Percentiles rank a stretch among this genome's conserved stretches.
Conservation (phyloP, 1,140 invertebrate genomes). For the Caenorhabditis briggsae region DNA sequence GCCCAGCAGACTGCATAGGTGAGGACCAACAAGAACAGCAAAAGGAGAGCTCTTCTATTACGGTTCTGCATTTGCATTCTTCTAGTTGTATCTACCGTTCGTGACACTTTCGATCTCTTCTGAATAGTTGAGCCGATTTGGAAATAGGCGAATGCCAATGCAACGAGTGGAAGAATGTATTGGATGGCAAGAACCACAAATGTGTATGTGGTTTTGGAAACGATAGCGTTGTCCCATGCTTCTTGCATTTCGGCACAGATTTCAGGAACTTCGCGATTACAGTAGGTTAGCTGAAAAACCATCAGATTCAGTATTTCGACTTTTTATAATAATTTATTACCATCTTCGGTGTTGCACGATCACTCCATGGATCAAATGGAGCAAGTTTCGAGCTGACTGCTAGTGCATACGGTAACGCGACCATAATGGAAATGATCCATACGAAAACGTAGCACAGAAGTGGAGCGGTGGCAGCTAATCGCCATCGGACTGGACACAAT, state of each 20-base stretch:
- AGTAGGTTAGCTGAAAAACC: constrained; percentile 70
- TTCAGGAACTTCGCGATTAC: constrained; percentile 69
- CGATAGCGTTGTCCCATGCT: constrained; percentile 70
- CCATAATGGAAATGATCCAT: constrained; percentile 73
- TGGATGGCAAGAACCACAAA: constrained; percentile 75
- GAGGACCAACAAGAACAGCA: constrained; percentile 73
- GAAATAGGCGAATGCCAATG: constrained; percentile 74
- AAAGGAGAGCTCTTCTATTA: constrained; percentile 70
- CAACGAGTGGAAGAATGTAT: constrained; percentile 74
- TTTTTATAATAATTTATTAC: constrained; percentile 16
- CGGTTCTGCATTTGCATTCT: constrained; percentile 64
- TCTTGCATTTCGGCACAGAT: constrained; percentile 73
- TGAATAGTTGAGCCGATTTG: constrained; percentile 77
- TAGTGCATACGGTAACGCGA: constrained; percentile 76
- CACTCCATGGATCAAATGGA: constrained; percentile 59
- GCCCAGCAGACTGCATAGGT: constrained; percentile 75
- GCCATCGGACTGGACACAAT: constrained; percentile 76
- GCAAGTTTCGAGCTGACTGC: constrained; percentile 73
- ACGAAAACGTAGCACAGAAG: constrained; percentile 74
- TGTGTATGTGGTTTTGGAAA: constrained; percentile 75
- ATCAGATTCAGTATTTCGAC: neutral
- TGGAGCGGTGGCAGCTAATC: constrained; percentile 76
- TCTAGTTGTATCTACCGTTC: constrained; percentile 69
- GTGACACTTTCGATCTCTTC: constrained; percentile 69
- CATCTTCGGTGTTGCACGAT: constrained; percentile 65